These are phyloP conservation scores for Azorinus chamasolen DNA, from an alignment of 2,888 invertebrate species.

Conservation along the genomic window DNA sequence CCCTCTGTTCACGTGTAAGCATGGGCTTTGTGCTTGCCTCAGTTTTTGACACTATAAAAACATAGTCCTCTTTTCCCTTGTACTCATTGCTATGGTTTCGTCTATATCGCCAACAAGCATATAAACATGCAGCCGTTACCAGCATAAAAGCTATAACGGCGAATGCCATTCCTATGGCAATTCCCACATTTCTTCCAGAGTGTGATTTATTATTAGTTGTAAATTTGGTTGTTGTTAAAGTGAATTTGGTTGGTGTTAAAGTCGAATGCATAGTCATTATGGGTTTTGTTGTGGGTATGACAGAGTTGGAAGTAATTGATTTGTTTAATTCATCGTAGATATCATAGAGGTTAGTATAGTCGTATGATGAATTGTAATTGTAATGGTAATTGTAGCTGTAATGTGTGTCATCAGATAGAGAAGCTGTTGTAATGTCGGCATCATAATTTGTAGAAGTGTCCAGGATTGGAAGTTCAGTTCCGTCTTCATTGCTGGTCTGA, in stretches of 20 bases:
- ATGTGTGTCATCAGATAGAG: not conserved
- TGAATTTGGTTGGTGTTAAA: not conserved
- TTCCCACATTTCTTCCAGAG: constrained; percentile 27
- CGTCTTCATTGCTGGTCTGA: not conserved
- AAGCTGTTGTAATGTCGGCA: not conserved
- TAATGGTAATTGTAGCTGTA: not conserved
- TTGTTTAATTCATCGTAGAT: not conserved
- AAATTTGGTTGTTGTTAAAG: not conserved
- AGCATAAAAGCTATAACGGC: constrained; percentile 49
- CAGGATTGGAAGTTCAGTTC: no score
- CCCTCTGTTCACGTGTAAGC: constrained; percentile 65
- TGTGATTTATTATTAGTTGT: not conserved
- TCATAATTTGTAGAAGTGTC: not conserved
- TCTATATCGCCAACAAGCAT: constrained; percentile 28
- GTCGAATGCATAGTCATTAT: no score
- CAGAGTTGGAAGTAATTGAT: not conserved
- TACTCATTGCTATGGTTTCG: constrained; percentile 18
- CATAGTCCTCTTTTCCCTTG: constrained; percentile 41
- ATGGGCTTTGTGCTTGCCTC: constrained; percentile 2
- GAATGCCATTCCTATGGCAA: constrained; percentile 46
- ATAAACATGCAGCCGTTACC: constrained; percentile 34
- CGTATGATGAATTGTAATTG: not conserved
- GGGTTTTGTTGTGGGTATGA: not conserved
- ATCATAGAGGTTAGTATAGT: constrained; percentile 13
- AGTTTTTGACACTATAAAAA: constrained; percentile 45